These are phyloP conservation scores for Prunella strophiata DNA, from an alignment of 2,797 vertebrate species.

Conservation along the genomic window DNA sequence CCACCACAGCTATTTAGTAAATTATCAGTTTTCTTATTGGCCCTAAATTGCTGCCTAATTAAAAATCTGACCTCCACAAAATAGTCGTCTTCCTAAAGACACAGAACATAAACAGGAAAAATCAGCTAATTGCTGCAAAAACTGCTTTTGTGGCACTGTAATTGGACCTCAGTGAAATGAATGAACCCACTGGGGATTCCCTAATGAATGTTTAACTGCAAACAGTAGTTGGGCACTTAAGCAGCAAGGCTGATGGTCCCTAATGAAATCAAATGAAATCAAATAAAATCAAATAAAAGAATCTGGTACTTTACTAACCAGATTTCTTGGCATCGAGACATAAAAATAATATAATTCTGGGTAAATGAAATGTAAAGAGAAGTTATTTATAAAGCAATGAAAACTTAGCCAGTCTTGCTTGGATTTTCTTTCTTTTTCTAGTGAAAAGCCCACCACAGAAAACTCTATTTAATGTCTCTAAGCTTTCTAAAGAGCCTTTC, in stretches of 20 bases:
- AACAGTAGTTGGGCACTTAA: slow-evolving; percentile 90
- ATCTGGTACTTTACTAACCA: slow-evolving; percentile 91
- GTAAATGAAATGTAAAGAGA: slow-evolving; percentile 81
- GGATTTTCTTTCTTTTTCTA: not conserved
- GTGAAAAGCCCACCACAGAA: not conserved
- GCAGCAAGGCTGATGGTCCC: slow-evolving; percentile 82
- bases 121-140: slow-evolving; percentile 93
- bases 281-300: slow-evolving; percentile 93
- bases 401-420: slow-evolving; percentile 45
- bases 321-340: slow-evolving; percentile 82
- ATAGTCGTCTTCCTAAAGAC: slow-evolving; percentile 88
- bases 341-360: slow-evolving; percentile 78
- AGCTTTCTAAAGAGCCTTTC: not conserved
- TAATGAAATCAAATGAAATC: slow-evolving; percentile 93
- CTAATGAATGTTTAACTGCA: slow-evolving; percentile 96
- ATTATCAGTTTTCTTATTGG: slow-evolving; percentile 93
- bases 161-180: slow-evolving; percentile 95
- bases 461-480: not conserved
- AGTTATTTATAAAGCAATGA: slow-evolving; percentile 75
- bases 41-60: slow-evolving; percentile 93
- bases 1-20: slow-evolving; percentile 86
- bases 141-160: slow-evolving; percentile 87
- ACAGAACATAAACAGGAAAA: slow-evolving; percentile 97
- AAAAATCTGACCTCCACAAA: slow-evolving; percentile 89
- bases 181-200: slow-evolving; percentile 92